Base-by-base conservation (phyloP, 2,888 invertebrate species). In the Antheraea yamamai region DNA sequence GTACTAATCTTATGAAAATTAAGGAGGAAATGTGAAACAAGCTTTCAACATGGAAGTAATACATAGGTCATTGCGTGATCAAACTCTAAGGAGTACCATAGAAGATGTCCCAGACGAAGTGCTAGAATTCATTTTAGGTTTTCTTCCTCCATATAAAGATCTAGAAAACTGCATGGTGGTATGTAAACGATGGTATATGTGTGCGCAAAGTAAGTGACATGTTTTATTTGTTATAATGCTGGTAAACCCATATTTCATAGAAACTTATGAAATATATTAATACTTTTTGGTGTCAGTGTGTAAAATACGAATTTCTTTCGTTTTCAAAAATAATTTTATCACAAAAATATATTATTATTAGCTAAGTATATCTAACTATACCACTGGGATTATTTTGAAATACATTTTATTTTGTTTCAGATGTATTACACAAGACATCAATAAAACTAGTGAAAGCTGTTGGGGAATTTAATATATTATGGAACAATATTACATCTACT, bases 31-130 rank as follows among this genome's bases (percentile, higher is more conserved):
- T 75, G 66, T 73, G 47, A 74, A 77, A 52, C 12, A 23, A 70
- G 47, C 20, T 66, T 64, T 26, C 35, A 88, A 81, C 77, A 94
- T 95, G 94, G 94, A 95, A 81, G 82, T 89, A 77, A 87, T 89
- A 80, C 89, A 90, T 78, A 85, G 88, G 81, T 84, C 90, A 76
- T 81, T 91, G 78, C 83, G 81, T 77, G 86, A 89, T 74, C 91
- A 91, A 83, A 88, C 87, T 75, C 83, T 92, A 78, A 87, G 85
- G 81, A 90, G 88, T 82, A 88, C 89, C 26, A 88, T 94, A 66
- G 96, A 97, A 87, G 97, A 97, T 89, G 94, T 99, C 79, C 99
- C 99, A 68, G 98, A 98, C 90, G 99, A 99, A 95, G 97, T 99
- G 76, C 92, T 99, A 82, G 99, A 99, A 93, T 98, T 98, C 88